These are phyloP conservation scores for Ectemnius lituratus DNA, from an alignment of 2,888 invertebrate genomes.

Conservation along the genomic window DNA sequence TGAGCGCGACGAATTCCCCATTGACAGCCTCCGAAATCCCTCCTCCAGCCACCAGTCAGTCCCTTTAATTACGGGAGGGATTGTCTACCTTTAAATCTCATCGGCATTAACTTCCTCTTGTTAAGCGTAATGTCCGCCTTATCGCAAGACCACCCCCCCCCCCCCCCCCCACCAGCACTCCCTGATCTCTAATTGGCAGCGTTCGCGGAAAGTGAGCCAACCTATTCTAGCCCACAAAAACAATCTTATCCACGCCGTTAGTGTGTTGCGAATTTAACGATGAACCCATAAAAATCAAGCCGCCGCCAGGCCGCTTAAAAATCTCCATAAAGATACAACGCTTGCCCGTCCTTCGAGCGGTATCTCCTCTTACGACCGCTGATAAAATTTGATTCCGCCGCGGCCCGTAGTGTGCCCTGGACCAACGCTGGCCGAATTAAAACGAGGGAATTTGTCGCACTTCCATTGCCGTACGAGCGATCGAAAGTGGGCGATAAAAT, in stretches of 20 bases:
- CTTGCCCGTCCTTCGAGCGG: conserved; percentile 41
- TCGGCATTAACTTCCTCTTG: too few species aligned
- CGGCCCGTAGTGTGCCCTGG: too few species aligned
- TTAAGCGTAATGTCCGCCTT: not conserved
- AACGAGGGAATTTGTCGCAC: conserved; percentile 20
- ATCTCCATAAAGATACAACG: conserved; percentile 56
- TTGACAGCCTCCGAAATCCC: conserved; percentile 14
- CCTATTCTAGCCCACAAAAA: not conserved
- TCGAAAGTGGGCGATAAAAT: not conserved
- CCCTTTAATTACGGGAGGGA: conserved; percentile 27
- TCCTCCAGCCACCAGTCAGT: not conserved
- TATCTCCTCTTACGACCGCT: conserved; percentile 39
- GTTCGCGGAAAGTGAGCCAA: not conserved
- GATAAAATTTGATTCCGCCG: conserved; percentile 32
- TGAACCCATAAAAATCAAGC: conserved; percentile 51
- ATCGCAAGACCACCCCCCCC: not conserved
- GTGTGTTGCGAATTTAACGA: conserved; percentile 57
- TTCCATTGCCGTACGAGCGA: not conserved
- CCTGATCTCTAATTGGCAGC: not conserved
- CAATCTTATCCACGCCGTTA: conserved; percentile 58
- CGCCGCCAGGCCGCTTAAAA: conserved; percentile 39
- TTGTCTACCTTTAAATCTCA: conserved; percentile 12
- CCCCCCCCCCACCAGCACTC: not conserved
- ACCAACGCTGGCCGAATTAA: conserved; percentile 36
- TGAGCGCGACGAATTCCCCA: conserved; percentile 25